These are phyloP conservation scores for Petromus typicus DNA, from an alignment of 2,113 vertebrate genomes.

Conservation along the genomic window DNA sequence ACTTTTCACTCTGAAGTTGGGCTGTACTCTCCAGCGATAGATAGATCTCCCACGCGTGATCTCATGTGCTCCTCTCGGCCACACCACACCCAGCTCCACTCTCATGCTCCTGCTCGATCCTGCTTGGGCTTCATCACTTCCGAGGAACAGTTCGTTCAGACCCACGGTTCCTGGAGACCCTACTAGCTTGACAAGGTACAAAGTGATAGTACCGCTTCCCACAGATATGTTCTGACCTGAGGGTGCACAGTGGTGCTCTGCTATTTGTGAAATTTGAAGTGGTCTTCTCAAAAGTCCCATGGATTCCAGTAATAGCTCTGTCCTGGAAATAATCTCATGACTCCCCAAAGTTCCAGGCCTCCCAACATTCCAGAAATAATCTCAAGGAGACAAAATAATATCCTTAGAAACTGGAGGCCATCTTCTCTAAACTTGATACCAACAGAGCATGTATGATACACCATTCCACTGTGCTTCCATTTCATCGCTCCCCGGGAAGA, in stretches of 20 bases:
- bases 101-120: not conserved
- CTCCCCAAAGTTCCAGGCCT: not conserved
- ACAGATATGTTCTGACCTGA: not conserved
- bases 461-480: not conserved
- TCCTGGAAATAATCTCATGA: not conserved
- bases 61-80: fast-evolving
- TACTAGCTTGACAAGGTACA: fast-evolving
- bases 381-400: not conserved
- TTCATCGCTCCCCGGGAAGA: not conserved
- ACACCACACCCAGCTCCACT: fast-evolving
- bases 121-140: not conserved
- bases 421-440: not conserved
- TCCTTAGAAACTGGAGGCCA: not conserved
- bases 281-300: not conserved
- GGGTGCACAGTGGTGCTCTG: fast-evolving
- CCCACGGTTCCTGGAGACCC: fast-evolving
- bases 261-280: not conserved
- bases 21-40: not conserved
- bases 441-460: not conserved
- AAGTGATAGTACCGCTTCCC: fast-evolving
- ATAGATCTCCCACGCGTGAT: not conserved
- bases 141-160: not conserved
- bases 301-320: not conserved
- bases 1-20: not conserved
- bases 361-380: not conserved